A percentile compares a stretch with the other conserved stretches of the same genome.
Evolutionary conservation across 1,140 invertebrate genomes (phyloP).

Genomic region (Drosophila ananassae): DNA sequence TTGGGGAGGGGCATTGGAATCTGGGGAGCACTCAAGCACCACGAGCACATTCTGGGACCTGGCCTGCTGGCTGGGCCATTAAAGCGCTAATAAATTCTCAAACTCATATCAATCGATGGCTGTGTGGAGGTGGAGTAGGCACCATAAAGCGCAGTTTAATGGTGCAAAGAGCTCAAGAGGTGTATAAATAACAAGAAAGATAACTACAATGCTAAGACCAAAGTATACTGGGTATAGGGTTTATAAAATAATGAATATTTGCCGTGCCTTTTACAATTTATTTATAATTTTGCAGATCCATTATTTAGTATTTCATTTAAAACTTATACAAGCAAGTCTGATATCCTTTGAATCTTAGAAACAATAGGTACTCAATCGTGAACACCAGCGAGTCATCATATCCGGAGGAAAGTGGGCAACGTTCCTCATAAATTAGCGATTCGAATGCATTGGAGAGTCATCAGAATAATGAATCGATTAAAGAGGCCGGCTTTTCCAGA

Average conservation of each 20-base stretch:
- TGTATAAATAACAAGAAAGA: conserved; percentile 28
- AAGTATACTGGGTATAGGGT: not conserved
- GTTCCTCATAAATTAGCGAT: conserved; percentile 15
- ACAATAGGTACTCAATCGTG: not conserved
- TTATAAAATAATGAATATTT: not conserved
- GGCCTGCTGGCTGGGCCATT: conserved; percentile 37
- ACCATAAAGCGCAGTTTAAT: conserved; percentile 61
- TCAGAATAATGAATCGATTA: conserved; percentile 26
- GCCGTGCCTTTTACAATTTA: no score
- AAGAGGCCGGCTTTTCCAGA: not conserved
- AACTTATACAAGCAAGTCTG: not conserved
- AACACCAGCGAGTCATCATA: not conserved
- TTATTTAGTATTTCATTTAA: not conserved
- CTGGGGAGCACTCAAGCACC: not conserved
- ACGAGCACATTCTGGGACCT: conserved; percentile 13
- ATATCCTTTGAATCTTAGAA: not conserved
- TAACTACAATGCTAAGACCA: conserved; percentile 1
- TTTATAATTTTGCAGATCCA: not conserved
- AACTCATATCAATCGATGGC: conserved; percentile 59
- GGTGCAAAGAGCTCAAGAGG: conserved; percentile 14
- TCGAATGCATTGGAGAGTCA: conserved; percentile 24
- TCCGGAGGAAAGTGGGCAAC: not conserved
- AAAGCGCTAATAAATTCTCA: conserved; percentile 62
- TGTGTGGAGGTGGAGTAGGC: conserved; percentile 21
- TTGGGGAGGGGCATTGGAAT: not conserved